Evolutionary conservation across 2,888 invertebrate species (phyloP), one percentile per base, ranked within the genome.

Genomic region (Myopa testacea): DNA sequence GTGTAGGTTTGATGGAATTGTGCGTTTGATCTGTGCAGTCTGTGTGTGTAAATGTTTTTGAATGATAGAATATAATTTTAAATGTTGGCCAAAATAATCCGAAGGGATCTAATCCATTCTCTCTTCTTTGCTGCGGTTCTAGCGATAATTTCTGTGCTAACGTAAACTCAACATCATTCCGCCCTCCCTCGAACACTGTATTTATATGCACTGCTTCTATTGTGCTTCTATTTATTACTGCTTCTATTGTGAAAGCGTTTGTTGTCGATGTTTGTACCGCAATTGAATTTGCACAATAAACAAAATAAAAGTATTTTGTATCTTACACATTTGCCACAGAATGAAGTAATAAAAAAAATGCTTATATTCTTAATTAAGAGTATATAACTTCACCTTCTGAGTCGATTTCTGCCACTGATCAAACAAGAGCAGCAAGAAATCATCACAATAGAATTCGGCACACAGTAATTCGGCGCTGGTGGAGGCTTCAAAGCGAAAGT

Each of bases 71-170:
- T 58, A 58, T 37, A 71, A 71, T 71, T 71, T 71, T 71, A 71
- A 71, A 71, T 71, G 55, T 71, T 71, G 55, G 58, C 71, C 71
- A 71, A 71, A 71, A 71, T 71, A 71, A 58, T 71, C 71, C 58
- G 19, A 19, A 58, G 71, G 55, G 58, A 71, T 69, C 38, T 45
- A 45, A 34, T n/a, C n/a, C 16, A 19, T 50, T 19, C n/a, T 19
- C n/a, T 19, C 7, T 38, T 34, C 55, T 37, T 34, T 19, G 58
- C 58, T 71, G 71, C 71, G 71, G 55, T 58, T 12, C n/a, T 71
- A 16, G 55, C 58, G 55, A 55, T 71, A 71, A 58, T 71, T 26
- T 58, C 58, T 37, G 12, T 58, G 58, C 50, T 71, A 12, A 58
- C 71, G 58, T 58, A 6, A n/a, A 58, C 38, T 55, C 55, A 10